Evolutionary conservation across 2,797 vertebrate genomes (phyloP), one percentile per base, ranked within the genome.

Genomic region (Crocidura indochinensis): DNA sequence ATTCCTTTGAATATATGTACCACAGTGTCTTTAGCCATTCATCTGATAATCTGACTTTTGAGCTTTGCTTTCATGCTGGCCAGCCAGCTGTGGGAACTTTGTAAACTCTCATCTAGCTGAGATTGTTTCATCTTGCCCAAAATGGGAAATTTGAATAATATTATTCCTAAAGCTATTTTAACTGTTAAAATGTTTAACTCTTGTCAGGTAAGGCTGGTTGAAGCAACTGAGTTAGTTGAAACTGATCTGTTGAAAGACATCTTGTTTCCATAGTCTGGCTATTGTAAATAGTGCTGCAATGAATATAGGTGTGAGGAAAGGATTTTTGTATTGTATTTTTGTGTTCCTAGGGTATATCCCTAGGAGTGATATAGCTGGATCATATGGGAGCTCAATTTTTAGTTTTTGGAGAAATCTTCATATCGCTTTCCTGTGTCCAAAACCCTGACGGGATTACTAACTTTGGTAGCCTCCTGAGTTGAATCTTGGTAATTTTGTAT

Each of bases 21-120:
- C n/a, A n/a, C n/a, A n/a, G n/a, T n/a, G n/a, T n/a, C n/a, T n/a
- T n/a, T n/a, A n/a, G n/a, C n/a, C n/a, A n/a, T n/a, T n/a, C n/a
- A n/a, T n/a, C n/a, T n/a, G n/a, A n/a, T n/a, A 15, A 15, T 1
- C 56, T 1, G 60, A 15, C 26, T 22, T 68, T 22, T n/a, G 0
- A 6, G 49, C 8, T 17, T 27, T 7, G 26, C 0, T 5, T 8
- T 4, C 38, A 1, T 2, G 1, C 44, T 27, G 22, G 68, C 29
- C 6, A 24, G 49, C 27, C 12, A 12, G 65, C 47, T 1, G 10
- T 10, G 79, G 31, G 17, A 53, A 26, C 4, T 67, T 24, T 1
- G 2, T 14, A 12, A 75, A 10, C 49, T 27, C 49, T 69, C 53
- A 0, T 20, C 17, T 11, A 17, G 10, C 12, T 64, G 24, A 83